Conservation (phyloP, 2,888 invertebrate genomes). For the Bhutanitis thaidina region DNA sequence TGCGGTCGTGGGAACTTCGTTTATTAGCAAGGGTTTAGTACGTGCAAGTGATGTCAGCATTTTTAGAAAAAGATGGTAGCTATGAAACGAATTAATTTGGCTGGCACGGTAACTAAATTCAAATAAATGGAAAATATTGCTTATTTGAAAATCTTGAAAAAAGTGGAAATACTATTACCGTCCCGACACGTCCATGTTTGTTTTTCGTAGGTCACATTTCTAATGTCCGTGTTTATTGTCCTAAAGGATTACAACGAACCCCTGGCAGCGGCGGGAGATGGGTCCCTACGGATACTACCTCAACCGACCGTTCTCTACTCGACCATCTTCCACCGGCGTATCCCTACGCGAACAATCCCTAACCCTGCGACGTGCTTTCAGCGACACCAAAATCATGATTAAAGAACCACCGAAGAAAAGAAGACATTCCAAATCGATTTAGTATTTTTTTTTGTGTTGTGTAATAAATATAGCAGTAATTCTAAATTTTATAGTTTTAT, state of each 20-base stretch:
- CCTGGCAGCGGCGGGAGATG: constrained; percentile 80
- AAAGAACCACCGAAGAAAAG: constrained; percentile 56
- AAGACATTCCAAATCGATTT: constrained; percentile 66
- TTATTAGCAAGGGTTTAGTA: no score
- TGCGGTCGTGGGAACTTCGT: no score
- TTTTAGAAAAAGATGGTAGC: no score
- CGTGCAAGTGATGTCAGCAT: no score
- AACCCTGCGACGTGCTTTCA: constrained; percentile 49
- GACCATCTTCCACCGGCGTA: constrained; percentile 37
- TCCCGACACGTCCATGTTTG: no score
- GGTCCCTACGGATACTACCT: constrained; percentile 81
- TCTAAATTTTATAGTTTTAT: neutral
- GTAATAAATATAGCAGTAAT: neutral
- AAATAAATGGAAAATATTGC: no score
- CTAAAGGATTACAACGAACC: constrained; percentile 78
- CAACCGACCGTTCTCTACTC: constrained; percentile 60
- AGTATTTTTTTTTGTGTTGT: constrained; percentile 5
- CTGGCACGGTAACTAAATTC: no score
- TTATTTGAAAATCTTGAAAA: no score
- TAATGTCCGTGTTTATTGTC: constrained; percentile 11
- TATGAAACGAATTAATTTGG: no score
- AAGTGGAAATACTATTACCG: no score
- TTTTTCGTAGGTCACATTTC: no score
- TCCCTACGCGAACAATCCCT: constrained; percentile 36
- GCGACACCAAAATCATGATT: constrained; percentile 57